These are phyloP conservation scores for Thereva nobilitata DNA, from an alignment of 2,888 invertebrate species.

Conservation along the genomic window DNA sequence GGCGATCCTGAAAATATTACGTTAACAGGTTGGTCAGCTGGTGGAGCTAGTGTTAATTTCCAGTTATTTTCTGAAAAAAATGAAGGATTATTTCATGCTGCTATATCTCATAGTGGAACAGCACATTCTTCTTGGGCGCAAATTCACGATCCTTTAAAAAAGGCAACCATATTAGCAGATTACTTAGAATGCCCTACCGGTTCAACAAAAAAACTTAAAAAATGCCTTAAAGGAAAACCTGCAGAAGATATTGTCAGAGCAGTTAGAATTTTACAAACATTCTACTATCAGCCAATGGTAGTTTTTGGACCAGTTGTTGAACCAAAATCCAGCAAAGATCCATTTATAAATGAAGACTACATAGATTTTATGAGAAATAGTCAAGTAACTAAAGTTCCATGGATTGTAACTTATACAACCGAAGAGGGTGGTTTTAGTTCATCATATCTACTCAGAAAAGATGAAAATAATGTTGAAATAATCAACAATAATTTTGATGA, in stretches of 20 bases:
- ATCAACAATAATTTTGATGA: constrained; percentile 39
- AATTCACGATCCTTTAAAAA: too few species aligned
- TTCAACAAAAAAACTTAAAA: too few species aligned
- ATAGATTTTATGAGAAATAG: constrained; percentile 63
- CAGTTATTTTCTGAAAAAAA: constrained; percentile 36
- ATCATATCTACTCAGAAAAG: constrained; percentile 47
- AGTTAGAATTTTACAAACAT: constrained; percentile 52
- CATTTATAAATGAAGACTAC: constrained; percentile 69
- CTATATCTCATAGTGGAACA: constrained; percentile 37
- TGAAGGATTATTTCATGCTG: constrained; percentile 35
- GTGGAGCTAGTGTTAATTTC: constrained; percentile 39
- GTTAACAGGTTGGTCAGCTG: constrained; percentile 40
- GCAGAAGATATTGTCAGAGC: constrained; percentile 65
- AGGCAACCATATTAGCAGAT: too few species aligned
- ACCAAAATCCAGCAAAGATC: constrained; percentile 56
- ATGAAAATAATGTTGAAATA: not conserved
- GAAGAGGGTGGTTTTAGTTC: constrained; percentile 71
- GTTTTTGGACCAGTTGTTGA: constrained; percentile 77
- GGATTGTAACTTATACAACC: constrained; percentile 67
- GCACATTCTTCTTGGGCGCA: constrained; percentile 62
- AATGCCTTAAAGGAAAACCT: constrained; percentile 59
- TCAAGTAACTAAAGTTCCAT: constrained; percentile 65
- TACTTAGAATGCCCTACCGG: too few species aligned
- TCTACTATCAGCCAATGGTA: constrained; percentile 69
- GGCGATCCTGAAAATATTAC: constrained; percentile 37